Conservation (phyloP, 2,797 vertebrate genomes). For the Anableps anableps region DNA sequence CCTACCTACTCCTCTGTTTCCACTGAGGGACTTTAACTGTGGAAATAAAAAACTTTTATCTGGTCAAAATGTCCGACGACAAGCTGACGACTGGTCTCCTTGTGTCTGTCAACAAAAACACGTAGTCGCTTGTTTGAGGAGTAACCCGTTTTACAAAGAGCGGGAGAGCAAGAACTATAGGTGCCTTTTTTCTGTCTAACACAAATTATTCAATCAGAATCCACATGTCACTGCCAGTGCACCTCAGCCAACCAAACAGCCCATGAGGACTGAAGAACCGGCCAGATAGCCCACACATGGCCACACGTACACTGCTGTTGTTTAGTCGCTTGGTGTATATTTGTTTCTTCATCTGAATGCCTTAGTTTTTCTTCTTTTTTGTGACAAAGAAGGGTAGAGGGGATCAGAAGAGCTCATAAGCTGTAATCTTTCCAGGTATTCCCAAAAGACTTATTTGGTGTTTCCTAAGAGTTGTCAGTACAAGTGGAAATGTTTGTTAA, state of each 20-base stretch:
- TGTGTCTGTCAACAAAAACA: constrained; percentile 15
- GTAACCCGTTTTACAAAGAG: constrained; percentile 12
- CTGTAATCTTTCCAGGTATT: constrained; percentile 18
- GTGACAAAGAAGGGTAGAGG: constrained; percentile 50
- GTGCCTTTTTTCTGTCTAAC: constrained; percentile 79
- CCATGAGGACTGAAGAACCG: constrained; percentile 66
- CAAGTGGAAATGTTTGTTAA: constrained; percentile 12
- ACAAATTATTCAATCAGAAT: constrained; percentile 47
- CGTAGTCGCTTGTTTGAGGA: not conserved
- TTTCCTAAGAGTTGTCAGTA: constrained; percentile 47
- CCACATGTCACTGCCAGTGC: constrained; percentile 59
- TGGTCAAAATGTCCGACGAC: constrained; percentile 8
- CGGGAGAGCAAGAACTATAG: constrained; percentile 65
- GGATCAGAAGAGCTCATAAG: constrained; percentile 13
- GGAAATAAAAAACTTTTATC: constrained; percentile 11
- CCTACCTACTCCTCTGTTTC: constrained; percentile 31
- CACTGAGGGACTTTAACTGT: constrained; percentile 5
- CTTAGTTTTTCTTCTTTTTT: constrained; percentile 78
- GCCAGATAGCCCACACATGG: constrained; percentile 22
- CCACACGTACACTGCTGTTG: constrained; percentile 33
- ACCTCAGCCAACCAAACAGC: constrained; percentile 72
- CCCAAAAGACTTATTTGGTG: constrained; percentile 31
- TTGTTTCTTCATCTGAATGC: constrained; percentile 76
- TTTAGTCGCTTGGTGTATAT: constrained; percentile 45
- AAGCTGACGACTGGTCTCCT: constrained; percentile 65